phyloP scores from a whole-genome alignment of 2,888 invertebrate genomes.

The Morpho helenor region DNA sequence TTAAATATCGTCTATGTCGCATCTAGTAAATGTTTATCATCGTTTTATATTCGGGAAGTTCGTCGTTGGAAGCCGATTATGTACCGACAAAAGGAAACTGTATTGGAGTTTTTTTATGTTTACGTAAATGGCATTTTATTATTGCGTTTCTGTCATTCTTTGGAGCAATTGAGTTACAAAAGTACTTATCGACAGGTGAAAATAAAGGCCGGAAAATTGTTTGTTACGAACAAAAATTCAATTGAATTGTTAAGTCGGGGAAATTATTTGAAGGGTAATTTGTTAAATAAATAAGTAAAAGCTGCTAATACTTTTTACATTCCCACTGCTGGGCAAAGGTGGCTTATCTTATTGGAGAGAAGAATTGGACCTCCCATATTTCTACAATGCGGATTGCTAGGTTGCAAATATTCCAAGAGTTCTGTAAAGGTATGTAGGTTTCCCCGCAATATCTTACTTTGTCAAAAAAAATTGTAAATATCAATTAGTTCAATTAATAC shows the following conservation, averaged over 20 bases:
- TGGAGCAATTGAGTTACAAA: slow-evolving; percentile 29
- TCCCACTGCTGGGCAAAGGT: too few species aligned
- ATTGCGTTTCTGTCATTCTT: slow-evolving; percentile 30
- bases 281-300: too few species aligned
- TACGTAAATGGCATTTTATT: slow-evolving; percentile 42
- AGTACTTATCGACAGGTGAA: slow-evolving; percentile 22
- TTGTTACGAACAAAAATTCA: slow-evolving; percentile 4
- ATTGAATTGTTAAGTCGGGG: not conserved
- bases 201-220: slow-evolving; percentile 14
- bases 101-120: slow-evolving; percentile 43
- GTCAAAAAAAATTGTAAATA: too few species aligned
- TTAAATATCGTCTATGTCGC: not conserved
- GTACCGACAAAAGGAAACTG: slow-evolving; percentile 49
- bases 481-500: too few species aligned
- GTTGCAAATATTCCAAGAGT: too few species aligned
- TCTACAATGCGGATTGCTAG: too few species aligned
- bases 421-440: too few species aligned
- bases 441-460: too few species aligned
- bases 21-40: slow-evolving; percentile 27
- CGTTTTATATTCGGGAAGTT: slow-evolving; percentile 37
- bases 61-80: slow-evolving; percentile 37
- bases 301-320: too few species aligned
- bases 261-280: too few species aligned
- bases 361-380: too few species aligned
- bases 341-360: too few species aligned